Evolutionary conservation across 1,140 invertebrate species (phyloP).

Genomic region (Sinonovacula constricta): DNA sequence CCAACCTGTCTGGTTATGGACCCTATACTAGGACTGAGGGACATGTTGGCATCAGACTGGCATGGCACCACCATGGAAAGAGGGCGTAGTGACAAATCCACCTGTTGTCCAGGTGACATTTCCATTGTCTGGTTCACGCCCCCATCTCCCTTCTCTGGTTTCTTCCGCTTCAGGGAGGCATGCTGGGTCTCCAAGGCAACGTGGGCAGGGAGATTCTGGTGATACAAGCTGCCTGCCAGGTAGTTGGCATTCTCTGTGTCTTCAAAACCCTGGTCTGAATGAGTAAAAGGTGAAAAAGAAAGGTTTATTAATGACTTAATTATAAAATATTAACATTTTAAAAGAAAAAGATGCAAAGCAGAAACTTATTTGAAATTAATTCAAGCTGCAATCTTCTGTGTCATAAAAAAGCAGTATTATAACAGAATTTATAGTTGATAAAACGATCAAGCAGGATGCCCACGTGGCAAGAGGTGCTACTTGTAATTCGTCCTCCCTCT

Average conservation of each 20-base stretch:
- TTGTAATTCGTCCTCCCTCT: too few relatives aligned
- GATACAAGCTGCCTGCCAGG: slow-evolving; percentile 20
- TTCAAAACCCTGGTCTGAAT: slow-evolving; percentile 72
- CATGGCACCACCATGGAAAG: slow-evolving; percentile 78
- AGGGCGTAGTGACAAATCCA: slow-evolving; percentile 73
- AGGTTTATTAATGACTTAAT: too few relatives aligned
- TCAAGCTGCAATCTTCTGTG: too few relatives aligned
- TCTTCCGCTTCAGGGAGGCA: slow-evolving; percentile 81
- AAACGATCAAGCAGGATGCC: too few relatives aligned
- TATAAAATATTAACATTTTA: background rate
- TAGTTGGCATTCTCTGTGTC: slow-evolving; percentile 71
- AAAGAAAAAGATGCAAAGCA: background rate
- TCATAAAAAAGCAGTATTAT: too few relatives aligned
- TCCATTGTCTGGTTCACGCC: slow-evolving; percentile 66
- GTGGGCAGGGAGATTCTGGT: background rate
- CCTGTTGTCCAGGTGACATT: slow-evolving; percentile 73
- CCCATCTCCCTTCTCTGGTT: slow-evolving; percentile 63
- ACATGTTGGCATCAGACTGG: slow-evolving; percentile 75
- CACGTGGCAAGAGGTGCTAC: too few relatives aligned
- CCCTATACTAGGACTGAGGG: slow-evolving; percentile 72
- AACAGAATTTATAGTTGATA: too few relatives aligned
- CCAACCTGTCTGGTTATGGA: slow-evolving; percentile 76
- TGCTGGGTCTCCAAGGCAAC: slow-evolving; percentile 80
- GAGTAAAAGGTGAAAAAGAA: too few relatives aligned
- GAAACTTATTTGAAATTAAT: background rate